Conservation (phyloP, 2,797 vertebrate species). For the Melanotaenia parkinsoni region DNA sequence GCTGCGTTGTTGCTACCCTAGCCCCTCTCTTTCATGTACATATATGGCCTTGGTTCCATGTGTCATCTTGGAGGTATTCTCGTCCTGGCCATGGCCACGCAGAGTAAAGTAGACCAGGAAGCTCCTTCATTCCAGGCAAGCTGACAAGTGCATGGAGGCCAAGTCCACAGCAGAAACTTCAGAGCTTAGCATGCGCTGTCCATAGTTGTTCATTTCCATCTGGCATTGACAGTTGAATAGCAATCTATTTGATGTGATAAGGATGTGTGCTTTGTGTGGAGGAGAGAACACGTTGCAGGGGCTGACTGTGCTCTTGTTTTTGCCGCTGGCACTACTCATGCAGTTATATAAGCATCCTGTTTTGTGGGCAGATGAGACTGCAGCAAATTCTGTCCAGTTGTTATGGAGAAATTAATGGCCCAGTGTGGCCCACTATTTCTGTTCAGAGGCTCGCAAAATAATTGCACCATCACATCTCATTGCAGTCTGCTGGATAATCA, state of each 20-base stretch:
- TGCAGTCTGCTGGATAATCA: conserved; percentile 59
- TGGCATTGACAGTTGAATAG: conserved; percentile 49
- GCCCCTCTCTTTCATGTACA: conserved; percentile 49
- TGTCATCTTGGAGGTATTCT: conserved; percentile 51
- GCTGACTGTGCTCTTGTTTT: conserved; percentile 66
- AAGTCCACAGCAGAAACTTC: conserved; percentile 25
- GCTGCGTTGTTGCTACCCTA: conserved; percentile 17
- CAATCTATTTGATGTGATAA: conserved; percentile 52
- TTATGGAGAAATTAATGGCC: conserved; percentile 64
- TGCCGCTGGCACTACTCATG: conserved; percentile 62
- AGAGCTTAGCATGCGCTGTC: conserved; percentile 29
- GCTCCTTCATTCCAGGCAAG: conserved; percentile 41
- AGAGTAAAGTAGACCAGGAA: conserved; percentile 36
- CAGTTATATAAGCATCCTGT: conserved; percentile 73
- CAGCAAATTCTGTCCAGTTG: conserved; percentile 68
- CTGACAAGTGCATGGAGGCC: conserved; percentile 36
- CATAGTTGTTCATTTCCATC: conserved; percentile 45
- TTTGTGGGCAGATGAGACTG: conserved; percentile 74
- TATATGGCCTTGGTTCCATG: conserved; percentile 62
- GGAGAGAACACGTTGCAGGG: conserved; percentile 59
- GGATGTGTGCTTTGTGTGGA: conserved; percentile 60
- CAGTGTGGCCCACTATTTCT: conserved; percentile 36
- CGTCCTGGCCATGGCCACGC: conserved; percentile 22
- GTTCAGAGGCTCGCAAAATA: conserved; percentile 35
- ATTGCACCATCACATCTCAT: conserved; percentile 45